Evolutionary conservation across 2,797 vertebrate species (phyloP), one percentile per base, ranked within the genome.

Genomic region (Eulemur albifrons): DNA sequence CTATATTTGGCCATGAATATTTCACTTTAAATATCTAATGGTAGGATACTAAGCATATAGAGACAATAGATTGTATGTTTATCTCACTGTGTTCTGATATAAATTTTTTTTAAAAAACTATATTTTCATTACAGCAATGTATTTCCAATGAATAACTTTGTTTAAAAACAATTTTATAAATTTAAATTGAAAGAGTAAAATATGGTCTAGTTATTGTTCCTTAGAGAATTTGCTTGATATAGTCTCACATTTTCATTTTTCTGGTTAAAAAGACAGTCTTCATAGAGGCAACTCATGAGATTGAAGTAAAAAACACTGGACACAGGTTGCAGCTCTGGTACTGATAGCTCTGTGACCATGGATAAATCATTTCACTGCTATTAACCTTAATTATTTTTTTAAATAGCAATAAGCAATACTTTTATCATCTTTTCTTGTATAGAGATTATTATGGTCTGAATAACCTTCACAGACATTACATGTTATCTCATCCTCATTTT

Each of bases 131-230:
- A 43, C 23, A 70, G 10, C 32, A 72, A 45, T 63, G 30, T 63
- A 52, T 67, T 90, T 70, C 27, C 7, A 61, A 38, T 43, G 20
- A 45, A 67, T 83, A 69, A 79, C 7, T 54, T 15, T 50, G 50
- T 65, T 57, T 63, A 79, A 67, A 82, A 90, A 77, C 2, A 80
- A 27, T 38, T 30, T 6, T 89, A 25, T 76, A 63, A 18, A 73
- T 91, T 87, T 93, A 93, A 92, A 35, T 48, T 57, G 52, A 87
- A 91, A 76, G n/a, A 32, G 1, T 54, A 83, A 81, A 85, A 67
- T 43, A 3, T 83, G 88, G 10, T 73, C 2, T 72, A 61, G n/a
- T 23, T 54, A 79, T 69, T 73, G 11, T 75, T 70, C 21, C 13
- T 63, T 76, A 76, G n/a, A 35, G 7, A 86, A 82, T 0, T 40